A percentile compares a stretch with the other conserved stretches of the same genome.
Conservation (phyloP, 2,888 invertebrate genomes). For the Heteropelma amictum region DNA sequence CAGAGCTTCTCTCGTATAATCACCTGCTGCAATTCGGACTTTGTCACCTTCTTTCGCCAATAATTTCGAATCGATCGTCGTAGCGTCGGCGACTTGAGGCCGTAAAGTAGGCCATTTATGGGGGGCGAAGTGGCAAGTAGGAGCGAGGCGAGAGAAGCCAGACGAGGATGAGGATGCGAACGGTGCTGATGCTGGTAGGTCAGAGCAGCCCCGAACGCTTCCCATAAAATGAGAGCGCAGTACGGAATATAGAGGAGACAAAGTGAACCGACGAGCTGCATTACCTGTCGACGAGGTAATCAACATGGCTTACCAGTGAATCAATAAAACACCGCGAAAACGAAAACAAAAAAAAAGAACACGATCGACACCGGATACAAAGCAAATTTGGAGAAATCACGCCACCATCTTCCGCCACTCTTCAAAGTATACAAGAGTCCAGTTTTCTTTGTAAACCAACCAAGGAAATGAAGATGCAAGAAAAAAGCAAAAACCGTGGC, state of each 20-base stretch:
- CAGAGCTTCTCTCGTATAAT: too few species aligned
- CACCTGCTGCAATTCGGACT: conserved; percentile 86
- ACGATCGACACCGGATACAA: not conserved
- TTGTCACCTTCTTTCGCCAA: conserved; percentile 87
- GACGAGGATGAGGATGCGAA: conserved; percentile 73
- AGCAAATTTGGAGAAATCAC: too few species aligned
- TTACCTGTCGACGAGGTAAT: conserved; percentile 76
- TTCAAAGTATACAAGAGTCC: too few species aligned
- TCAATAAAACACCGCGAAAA: not conserved
- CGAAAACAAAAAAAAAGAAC: not conserved
- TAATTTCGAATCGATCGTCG: conserved; percentile 87
- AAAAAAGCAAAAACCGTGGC: too few species aligned
- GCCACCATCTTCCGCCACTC: too few species aligned
- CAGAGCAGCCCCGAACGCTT: conserved; percentile 76
- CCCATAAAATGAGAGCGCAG: conserved; percentile 85
- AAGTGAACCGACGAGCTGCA: conserved; percentile 86
- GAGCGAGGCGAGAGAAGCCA: conserved; percentile 83
- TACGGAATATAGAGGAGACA: conserved; percentile 87
- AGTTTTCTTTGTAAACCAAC: too few species aligned
- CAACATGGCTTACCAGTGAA: not conserved
- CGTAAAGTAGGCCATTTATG: conserved; percentile 88
- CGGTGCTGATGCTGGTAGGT: conserved; percentile 54
- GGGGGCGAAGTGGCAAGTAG: conserved; percentile 85
- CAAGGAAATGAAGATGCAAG: too few species aligned
- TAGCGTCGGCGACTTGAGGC: conserved; percentile 86